Conservation (phyloP, 2,888 invertebrate species). For the Trachelus troglodyta region DNA sequence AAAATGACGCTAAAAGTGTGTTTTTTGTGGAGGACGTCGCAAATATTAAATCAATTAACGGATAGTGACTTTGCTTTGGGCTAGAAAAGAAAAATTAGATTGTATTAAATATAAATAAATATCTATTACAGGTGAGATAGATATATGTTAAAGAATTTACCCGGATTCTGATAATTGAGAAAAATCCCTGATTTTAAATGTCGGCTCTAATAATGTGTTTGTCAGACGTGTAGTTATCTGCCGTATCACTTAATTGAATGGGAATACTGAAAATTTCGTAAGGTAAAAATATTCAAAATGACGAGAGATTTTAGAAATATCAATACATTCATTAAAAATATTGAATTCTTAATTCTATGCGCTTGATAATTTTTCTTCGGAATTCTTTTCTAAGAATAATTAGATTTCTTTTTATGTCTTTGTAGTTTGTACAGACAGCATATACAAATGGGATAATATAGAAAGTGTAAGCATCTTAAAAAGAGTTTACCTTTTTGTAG, state of each 20-base stretch:
- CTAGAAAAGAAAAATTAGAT: neutral
- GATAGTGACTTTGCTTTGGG: neutral
- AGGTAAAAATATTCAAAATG: too few relatives aligned
- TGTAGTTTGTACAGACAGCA: neutral
- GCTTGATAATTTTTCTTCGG: neutral
- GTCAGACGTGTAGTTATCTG: neutral
- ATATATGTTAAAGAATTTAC: neutral
- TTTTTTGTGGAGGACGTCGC: neutral
- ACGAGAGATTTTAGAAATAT: neutral
- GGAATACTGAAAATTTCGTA: neutral
- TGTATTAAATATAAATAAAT: neutral
- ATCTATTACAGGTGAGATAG: neutral
- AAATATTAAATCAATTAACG: neutral
- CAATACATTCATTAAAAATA: neutral
- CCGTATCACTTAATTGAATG: neutral
- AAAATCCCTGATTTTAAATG: neutral
- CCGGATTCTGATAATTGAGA: neutral
- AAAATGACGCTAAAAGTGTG: neutral
- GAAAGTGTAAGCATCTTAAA: neutral
- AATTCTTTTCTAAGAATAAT: neutral
- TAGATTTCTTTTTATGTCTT: neutral
- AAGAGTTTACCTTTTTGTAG: neutral
- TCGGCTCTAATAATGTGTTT: neutral
- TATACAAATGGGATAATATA: neutral
- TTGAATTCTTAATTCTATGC: neutral